phyloP scores from a whole-genome alignment of 2,113 vertebrate species.

The Bambusicola thoracicus region DNA sequence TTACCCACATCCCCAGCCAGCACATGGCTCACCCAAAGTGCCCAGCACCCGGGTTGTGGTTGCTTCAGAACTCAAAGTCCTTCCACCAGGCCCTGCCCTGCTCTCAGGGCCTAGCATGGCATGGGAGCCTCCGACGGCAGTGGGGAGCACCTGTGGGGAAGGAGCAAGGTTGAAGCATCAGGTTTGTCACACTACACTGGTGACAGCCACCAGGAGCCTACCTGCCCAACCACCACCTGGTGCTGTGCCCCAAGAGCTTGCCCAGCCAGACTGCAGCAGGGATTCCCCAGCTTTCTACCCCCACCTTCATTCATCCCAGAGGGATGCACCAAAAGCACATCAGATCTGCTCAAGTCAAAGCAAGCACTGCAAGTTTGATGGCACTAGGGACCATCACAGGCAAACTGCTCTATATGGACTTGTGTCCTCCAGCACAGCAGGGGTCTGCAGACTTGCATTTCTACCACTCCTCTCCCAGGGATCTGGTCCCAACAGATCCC shows the following conservation, averaged over 20 bases:
- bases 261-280: neutral
- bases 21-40: neutral
- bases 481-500: neutral
- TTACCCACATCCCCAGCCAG: neutral
- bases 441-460: neutral
- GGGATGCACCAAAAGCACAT: neutral
- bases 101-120: neutral
- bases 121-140: neutral
- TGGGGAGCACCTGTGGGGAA: neutral
- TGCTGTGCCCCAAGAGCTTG: no score
- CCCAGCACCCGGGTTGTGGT: neutral
- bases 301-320: neutral
- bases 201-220: neutral
- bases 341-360: neutral
- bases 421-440: rapidly evolving
- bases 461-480: neutral
- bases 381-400: neutral
- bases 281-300: rapidly evolving
- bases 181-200: rapidly evolving
- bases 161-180: rapidly evolving
- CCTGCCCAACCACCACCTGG: no score
- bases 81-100: rapidly evolving
- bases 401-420: neutral
- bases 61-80: rapidly evolving
- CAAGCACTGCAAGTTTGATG: neutral